These are phyloP conservation scores for Pogona vitticeps DNA, from an alignment of 2,113 vertebrate species.

Conservation along the genomic window DNA sequence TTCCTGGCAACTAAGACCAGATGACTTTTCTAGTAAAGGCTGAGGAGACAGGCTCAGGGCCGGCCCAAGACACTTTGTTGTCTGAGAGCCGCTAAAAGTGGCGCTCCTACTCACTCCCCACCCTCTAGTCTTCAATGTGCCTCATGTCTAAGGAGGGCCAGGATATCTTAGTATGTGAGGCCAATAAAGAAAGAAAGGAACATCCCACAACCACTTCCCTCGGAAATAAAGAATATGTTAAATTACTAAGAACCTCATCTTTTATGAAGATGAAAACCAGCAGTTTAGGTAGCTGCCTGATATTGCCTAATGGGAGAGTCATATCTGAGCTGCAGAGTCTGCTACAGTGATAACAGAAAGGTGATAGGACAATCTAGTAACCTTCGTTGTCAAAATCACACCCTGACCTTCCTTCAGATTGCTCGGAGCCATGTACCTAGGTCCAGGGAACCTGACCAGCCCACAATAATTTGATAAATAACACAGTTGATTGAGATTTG, in stretches of 20 bases:
- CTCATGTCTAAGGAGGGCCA: background rate
- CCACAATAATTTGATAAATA: too few species aligned
- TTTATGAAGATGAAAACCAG: background rate
- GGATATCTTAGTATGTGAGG: background rate
- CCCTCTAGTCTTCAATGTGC: background rate
- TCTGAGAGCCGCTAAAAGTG: background rate
- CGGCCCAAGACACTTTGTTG: background rate
- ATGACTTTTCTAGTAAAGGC: background rate
- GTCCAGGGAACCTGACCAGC: accelerated
- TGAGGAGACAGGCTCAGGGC: background rate
- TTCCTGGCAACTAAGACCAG: background rate
- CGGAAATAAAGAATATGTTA: background rate
- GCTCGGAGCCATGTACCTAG: background rate
- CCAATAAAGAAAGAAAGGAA: background rate
- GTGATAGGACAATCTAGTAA: background rate
- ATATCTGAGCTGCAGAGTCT: too few species aligned
- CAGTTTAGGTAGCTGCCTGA: background rate
- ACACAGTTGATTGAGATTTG: too few species aligned
- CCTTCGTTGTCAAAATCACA: too few species aligned
- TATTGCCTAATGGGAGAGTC: background rate
- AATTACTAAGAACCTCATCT: background rate
- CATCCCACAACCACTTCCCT: background rate
- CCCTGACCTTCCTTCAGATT: background rate
- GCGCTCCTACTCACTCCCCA: background rate
- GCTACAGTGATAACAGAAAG: background rate